Percentiles rank a stretch among this genome's conserved stretches.
Evolutionary conservation across 1,140 invertebrate species (phyloP).

Genomic region (Linepithema humile): DNA sequence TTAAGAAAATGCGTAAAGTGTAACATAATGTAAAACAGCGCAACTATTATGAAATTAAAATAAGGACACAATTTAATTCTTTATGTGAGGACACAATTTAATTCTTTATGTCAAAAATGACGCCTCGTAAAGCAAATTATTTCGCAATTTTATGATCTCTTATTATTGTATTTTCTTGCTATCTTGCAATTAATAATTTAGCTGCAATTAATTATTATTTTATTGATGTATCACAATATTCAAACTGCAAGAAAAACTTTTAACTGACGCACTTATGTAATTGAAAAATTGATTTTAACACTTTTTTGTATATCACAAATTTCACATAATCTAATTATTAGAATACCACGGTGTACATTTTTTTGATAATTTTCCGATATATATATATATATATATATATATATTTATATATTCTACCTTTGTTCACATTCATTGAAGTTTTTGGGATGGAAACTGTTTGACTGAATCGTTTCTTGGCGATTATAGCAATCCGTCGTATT

Average conservation of each 20-base stretch:
- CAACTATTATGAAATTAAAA: no score
- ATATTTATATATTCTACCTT: conserved; percentile 6
- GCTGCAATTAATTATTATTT: neutral
- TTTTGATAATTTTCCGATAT: neutral
- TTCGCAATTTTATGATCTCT: no score
- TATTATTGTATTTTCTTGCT: no score
- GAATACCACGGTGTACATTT: neutral
- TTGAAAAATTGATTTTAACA: neutral
- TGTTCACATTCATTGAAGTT: neutral
- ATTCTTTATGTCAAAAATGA: no score
- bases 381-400: no score
- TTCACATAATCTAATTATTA: neutral
- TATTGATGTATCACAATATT: neutral
- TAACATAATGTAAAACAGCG: no score
- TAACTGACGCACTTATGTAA: neutral
- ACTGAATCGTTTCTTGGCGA: neutral
- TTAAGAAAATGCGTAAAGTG: no score
- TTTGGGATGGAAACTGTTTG: neutral
- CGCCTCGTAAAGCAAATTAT: no score
- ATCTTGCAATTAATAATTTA: neutral
- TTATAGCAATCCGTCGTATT: neutral
- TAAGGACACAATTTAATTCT: no score
- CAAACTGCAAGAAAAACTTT: neutral
- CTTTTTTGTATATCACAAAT: neutral
- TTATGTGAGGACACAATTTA: no score